Evolutionary conservation across 2,888 invertebrate genomes (phyloP), one percentile per base, ranked within the genome.

Genomic region (Leucozona laternaria): DNA sequence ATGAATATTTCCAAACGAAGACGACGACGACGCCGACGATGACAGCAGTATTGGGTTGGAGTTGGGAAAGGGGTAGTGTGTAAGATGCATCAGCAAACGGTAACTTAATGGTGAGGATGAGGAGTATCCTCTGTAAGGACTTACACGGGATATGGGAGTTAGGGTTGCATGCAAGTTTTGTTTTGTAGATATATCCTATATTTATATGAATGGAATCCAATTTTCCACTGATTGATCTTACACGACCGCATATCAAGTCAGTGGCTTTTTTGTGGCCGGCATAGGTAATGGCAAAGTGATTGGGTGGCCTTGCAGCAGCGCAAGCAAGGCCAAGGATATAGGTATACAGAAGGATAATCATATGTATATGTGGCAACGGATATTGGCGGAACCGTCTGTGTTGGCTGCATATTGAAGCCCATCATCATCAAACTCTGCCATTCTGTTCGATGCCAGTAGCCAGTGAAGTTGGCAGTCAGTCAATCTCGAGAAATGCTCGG

Each of bases 141-240:
- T 17, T 34, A 20, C 15, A 50, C 45, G 11, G 13, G 2, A 53
- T 7, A 8, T 15, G 22, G 37, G 58, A 37, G 58, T 57, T 13
- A 7, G 28, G 40, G 11, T 66, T 7, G 40, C 25, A 20, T 83
- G 73, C 72, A 73, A 48, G 55, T 64, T 66, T 31, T 17, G 15
- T 31, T 48, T 20, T 17, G 2, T 48, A 50, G 55, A 13, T 48
- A 50, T 25, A 25, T 31, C 7, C 5, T 25, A 28, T 43, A 81
- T 71, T 73, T 76, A 71, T 89, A 90, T 90, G 91, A 90, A 91
- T 81, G 62, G 72, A 92, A 92, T 92, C 91, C 92, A 92, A 92
- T 92, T 92, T 92, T 92, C 92, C 92, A 91, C 91, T 92, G 92
- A 92, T 92, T 92, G 92, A 92, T 92, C 92, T 91, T 90, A 91